Evolutionary conservation across 2,888 invertebrate species (phyloP), one percentile per base, ranked within the genome.

Genomic region (Dendrolimus houi): DNA sequence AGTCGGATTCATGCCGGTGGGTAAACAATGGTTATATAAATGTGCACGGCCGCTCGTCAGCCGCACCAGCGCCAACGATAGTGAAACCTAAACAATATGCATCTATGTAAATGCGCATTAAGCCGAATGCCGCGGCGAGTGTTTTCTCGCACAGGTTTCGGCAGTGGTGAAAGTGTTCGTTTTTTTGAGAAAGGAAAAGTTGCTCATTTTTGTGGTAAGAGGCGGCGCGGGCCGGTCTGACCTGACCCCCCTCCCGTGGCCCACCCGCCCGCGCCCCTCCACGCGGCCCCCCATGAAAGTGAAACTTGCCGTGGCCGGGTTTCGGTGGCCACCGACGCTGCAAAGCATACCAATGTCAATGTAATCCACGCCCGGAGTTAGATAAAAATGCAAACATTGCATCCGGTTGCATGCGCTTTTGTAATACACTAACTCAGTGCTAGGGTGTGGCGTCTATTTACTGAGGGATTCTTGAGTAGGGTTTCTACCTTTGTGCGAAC

Each of bases 111-210:
- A 71, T 70, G 70, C 68, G 68, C 69, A 63, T 64, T 69, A 64
- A 68, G 59, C 63, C 63, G 47, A 41, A 52, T 56, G 52, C n/a
- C 42, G 29, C 41, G 40, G 54, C 60, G 65, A 61, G 60, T 58
- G 60, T 72, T 74, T 75, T 81, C 78, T 81, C 78, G 81, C 77
- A 79, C 72, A 69, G 70, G 79, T 83, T 85, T 85, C 78, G 83
- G 81, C 77, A 71, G 70, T 74, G 85, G 89, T 83, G 89, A 89
- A 89, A 89, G 89, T 87, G 81, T 77, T 82, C 79, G 77, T 77
- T 75, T 79, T 86, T 85, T 88, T 86, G 82, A 85, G 89, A 88
- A 89, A 88, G 88, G 83, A 87, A 87, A 87, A 87, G 88, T 86
- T 81, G 82, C 79, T 81, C 78, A 81, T 85, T 86, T 87, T 84